Evolutionary conservation across 92 coral and sea anemone species (phyloP).

Genomic region (Scolanthus callimorphus): DNA sequence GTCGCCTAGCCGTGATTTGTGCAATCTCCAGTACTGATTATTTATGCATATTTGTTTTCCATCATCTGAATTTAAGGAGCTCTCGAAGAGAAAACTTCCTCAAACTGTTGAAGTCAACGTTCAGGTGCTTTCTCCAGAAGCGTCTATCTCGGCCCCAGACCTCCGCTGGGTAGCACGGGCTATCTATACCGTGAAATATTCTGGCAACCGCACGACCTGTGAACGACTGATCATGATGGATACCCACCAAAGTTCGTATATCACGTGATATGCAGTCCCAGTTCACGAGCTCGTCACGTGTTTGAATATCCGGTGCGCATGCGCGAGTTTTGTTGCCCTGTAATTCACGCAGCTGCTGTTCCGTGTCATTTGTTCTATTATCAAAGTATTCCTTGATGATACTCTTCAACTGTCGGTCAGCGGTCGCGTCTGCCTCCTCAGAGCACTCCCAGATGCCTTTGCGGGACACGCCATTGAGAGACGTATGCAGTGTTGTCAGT

Average conservation of each 20-base stretch:
- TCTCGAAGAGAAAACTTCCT: slow-evolving; percentile 84
- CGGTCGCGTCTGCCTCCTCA: slow-evolving; percentile 72
- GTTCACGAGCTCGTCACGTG: slow-evolving; percentile 62
- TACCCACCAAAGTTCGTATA: slow-evolving; percentile 61
- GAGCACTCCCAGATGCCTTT: slow-evolving; percentile 90
- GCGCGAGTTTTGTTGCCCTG: slow-evolving; percentile 33
- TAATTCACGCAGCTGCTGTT: slow-evolving; percentile 48
- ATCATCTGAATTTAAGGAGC: slow-evolving; percentile 63
- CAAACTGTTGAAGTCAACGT: slow-evolving; percentile 84
- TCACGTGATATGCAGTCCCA: slow-evolving; percentile 82
- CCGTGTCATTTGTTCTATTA: slow-evolving; percentile 66
- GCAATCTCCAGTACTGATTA: no score
- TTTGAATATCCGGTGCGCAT: slow-evolving; percentile 14
- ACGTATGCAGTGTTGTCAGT: slow-evolving; percentile 64
- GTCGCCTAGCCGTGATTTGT: no score
- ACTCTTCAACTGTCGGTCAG: slow-evolving; percentile 69
- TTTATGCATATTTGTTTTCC: background rate
- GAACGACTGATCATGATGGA: slow-evolving; percentile 83
- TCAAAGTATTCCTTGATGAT: slow-evolving; percentile 76
- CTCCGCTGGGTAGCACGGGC: slow-evolving; percentile 96
- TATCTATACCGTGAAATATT: slow-evolving; percentile 96
- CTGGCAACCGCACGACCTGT: slow-evolving; percentile 96
- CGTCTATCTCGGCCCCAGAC: slow-evolving; percentile 99
- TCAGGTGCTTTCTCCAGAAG: slow-evolving; percentile 91
- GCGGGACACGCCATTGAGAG: slow-evolving; percentile 74